Evolutionary conservation across 2,797 vertebrate species (phyloP).

Genomic region (Syngnathus rostellatus): DNA sequence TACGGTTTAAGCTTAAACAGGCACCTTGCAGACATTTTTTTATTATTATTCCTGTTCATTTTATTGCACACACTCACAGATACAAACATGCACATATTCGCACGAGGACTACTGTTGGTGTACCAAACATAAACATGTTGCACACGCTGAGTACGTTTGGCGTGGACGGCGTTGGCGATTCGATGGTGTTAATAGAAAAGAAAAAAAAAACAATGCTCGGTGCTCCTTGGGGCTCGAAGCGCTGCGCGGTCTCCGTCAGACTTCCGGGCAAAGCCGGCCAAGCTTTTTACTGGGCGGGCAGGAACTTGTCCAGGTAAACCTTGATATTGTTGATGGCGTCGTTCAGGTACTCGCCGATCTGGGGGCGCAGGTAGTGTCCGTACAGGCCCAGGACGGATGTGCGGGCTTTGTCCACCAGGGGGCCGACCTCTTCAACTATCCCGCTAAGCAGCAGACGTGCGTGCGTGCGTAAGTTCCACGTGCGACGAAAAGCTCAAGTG

Average conservation of each 20-base stretch:
- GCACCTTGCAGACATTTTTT: not conserved
- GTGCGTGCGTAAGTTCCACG: not conserved
- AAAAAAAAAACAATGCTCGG: constrained; percentile 32
- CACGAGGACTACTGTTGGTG: constrained; percentile 49
- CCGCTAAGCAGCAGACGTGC: constrained; percentile 36
- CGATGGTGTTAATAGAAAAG: constrained; percentile 5
- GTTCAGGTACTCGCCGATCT: constrained; percentile 34
- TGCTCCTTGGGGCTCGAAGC: constrained; percentile 32
- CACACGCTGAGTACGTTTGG: constrained; percentile 56
- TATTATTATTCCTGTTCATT: constrained; percentile 37
- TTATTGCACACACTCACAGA: constrained; percentile 58
- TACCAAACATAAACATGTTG: constrained; percentile 56
- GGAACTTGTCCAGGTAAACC: constrained; percentile 41
- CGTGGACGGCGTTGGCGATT: constrained; percentile 35
- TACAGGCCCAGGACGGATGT: constrained; percentile 46
- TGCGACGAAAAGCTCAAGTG: not conserved
- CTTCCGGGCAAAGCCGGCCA: constrained; percentile 9
- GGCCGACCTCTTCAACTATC: constrained; percentile 30
- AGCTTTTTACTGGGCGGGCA: constrained; percentile 40
- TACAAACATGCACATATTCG: constrained; percentile 45
- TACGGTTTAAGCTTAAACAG: not conserved
- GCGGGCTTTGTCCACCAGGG: constrained; percentile 50
- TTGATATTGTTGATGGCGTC: constrained; percentile 36
- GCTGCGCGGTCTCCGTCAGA: constrained; percentile 31
- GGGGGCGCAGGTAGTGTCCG: constrained; percentile 47